Percentiles rank a stretch among this genome's conserved stretches.
These are phyloP conservation scores for Stenoptilia bipunctidactyla DNA, from an alignment of 2,888 invertebrate genomes.

Conservation along the genomic window DNA sequence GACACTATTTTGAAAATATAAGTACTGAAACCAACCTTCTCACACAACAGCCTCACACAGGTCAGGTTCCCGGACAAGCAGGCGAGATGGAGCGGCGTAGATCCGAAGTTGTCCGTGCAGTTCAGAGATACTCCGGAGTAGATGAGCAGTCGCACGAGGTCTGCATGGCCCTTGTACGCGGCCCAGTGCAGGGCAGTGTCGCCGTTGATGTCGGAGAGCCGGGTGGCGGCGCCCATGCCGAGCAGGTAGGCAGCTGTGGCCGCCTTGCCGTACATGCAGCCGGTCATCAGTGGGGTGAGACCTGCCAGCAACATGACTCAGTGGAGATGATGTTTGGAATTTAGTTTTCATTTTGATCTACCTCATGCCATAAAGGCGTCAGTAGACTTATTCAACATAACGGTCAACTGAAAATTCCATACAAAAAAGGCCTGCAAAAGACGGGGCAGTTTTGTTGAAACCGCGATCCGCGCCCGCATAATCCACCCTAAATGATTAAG, in stretches of 20 bases:
- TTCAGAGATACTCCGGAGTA: slow-evolving; percentile 92
- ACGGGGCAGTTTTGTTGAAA: too few species aligned
- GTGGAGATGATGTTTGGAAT: too few species aligned
- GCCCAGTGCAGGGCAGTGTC: slow-evolving; percentile 96
- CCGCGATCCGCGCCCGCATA: too few species aligned
- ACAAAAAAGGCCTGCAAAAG: too few species aligned
- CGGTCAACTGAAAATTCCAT: too few species aligned
- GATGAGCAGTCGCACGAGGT: slow-evolving; percentile 87
- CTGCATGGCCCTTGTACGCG: slow-evolving; percentile 92
- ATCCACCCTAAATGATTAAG: too few species aligned
- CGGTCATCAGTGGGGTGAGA: slow-evolving; percentile 90
- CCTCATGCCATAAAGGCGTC: too few species aligned
- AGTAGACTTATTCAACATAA: too few species aligned
- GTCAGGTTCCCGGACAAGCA: slow-evolving; percentile 89
- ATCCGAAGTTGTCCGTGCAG: slow-evolving; percentile 92
- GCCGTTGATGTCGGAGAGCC: slow-evolving; percentile 91
- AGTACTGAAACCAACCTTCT: slow-evolving; percentile 72
- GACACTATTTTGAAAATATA: too few species aligned
- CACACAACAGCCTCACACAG: slow-evolving; percentile 88
- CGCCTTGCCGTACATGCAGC: slow-evolving; percentile 93
- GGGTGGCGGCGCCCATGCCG: slow-evolving; percentile 89
- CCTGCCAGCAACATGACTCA: too few species aligned
- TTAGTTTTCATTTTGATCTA: too few species aligned
- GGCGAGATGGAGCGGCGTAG: slow-evolving; percentile 91
- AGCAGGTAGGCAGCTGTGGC: slow-evolving; percentile 91